Evolutionary conservation across 2,888 invertebrate genomes (phyloP).

Genomic region (Diarsia dahlii): DNA sequence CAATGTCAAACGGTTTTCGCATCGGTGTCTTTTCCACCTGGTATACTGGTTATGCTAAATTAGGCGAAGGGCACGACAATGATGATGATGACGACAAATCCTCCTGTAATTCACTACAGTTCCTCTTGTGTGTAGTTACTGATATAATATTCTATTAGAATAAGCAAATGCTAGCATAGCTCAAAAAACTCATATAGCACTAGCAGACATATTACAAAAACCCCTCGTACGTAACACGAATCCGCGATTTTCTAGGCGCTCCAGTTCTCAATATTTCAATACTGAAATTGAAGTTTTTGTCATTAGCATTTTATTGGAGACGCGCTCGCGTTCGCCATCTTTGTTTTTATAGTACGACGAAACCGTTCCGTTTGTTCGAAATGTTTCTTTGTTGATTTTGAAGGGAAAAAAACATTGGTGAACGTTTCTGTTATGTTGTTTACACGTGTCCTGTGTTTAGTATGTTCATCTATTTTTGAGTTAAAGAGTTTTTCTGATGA

Average conservation of each 20-base stretch:
- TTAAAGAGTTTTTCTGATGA: neutral
- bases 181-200: neutral
- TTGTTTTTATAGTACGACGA: conserved; percentile 36
- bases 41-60: too few relatives aligned
- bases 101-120: too few relatives aligned
- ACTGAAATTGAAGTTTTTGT: conserved; percentile 61
- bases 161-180: too few relatives aligned
- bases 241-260: conserved; percentile 19
- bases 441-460: neutral
- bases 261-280: conserved; percentile 56
- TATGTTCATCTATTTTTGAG: neutral
- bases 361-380: conserved; percentile 23
- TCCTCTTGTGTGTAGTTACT: too few relatives aligned
- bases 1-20: too few relatives aligned
- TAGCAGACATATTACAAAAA: conserved; percentile 11
- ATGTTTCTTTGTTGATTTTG: conserved; percentile 26
- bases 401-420: neutral
- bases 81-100: too few relatives aligned
- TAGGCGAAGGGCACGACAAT: too few relatives aligned
- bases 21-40: too few relatives aligned
- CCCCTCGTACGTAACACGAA: neutral
- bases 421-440: neutral
- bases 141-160: neutral
- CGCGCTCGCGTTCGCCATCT: conserved; percentile 22
- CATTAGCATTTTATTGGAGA: conserved; percentile 64